phyloP scores from a whole-genome alignment of 2,797 vertebrate genomes.

The Peromyscus aztecus region DNA sequence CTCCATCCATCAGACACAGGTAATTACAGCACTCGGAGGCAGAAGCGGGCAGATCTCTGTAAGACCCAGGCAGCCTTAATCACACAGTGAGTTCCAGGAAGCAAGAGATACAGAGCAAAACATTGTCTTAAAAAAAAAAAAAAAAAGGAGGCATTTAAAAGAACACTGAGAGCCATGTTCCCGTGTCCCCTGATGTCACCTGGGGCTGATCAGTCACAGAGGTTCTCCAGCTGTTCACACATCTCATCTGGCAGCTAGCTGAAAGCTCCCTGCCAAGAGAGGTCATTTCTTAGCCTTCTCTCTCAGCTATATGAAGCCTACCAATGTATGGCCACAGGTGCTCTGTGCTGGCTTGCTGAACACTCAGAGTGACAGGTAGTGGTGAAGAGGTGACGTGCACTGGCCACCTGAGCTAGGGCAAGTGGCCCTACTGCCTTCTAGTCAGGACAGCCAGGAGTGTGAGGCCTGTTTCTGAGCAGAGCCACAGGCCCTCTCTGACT shows the following conservation, averaged over 20 bases:
- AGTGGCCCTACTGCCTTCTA: accelerated
- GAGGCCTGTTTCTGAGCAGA: neutral
- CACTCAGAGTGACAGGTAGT: neutral
- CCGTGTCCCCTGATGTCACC: neutral
- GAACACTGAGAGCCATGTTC: neutral
- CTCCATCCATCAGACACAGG: neutral
- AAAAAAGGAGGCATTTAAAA: neutral
- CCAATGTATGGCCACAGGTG: accelerated
- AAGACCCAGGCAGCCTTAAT: neutral
- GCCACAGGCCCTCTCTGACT: neutral
- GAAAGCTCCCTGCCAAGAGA: neutral
- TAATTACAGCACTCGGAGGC: neutral
- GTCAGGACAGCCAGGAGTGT: neutral
- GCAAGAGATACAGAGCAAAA: neutral
- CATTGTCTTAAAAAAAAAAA: neutral
- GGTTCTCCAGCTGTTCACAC: neutral
- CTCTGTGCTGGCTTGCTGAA: neutral
- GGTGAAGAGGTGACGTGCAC: neutral
- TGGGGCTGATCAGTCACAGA: neutral
- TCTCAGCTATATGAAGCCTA: neutral
- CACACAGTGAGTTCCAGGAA: neutral
- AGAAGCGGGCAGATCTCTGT: neutral
- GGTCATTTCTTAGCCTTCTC: too few species aligned
- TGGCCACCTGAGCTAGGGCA: neutral
- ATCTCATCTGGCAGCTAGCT: neutral